Percentiles rank a stretch among this genome's conserved stretches.
Conservation (phyloP, 2,888 invertebrate species). For the Papilio demoleus region DNA sequence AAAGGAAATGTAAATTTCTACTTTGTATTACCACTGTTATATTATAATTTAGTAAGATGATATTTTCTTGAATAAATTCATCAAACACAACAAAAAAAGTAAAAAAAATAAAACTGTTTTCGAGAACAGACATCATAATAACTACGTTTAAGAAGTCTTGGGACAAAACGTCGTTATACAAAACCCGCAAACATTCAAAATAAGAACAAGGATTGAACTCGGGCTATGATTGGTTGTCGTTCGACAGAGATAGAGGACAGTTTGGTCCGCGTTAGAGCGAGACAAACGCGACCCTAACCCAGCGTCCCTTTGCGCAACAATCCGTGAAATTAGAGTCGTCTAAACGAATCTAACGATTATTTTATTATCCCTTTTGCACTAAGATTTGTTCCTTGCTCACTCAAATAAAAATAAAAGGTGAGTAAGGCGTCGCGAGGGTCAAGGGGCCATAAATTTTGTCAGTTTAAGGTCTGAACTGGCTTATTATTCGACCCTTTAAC, state of each 20-base stretch:
- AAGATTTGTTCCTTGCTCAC: conserved; percentile 84
- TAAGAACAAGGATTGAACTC: conserved; percentile 60
- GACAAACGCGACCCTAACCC: conserved; percentile 62
- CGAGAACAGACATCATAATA: conserved; percentile 16
- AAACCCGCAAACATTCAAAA: conserved; percentile 73
- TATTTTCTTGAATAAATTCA: too few species aligned
- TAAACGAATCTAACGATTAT: conserved; percentile 84
- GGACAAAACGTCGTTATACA: conserved; percentile 55
- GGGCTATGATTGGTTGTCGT: conserved; percentile 66
- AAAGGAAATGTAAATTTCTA: too few species aligned
- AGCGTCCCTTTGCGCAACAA: conserved; percentile 79
- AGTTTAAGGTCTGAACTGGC: conserved; percentile 75
- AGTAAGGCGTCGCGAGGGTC: conserved; percentile 79
- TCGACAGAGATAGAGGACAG: conserved; percentile 54
- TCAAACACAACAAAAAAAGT: too few species aligned
- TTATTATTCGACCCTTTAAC: conserved; percentile 78
- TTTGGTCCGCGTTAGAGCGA: conserved; percentile 50
- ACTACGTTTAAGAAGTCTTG: conserved; percentile 37
- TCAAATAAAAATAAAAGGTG: conserved; percentile 84
- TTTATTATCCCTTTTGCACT: conserved; percentile 83
- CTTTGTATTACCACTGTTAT: too few species aligned
- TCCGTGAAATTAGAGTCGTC: conserved; percentile 83
- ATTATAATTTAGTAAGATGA: too few species aligned
- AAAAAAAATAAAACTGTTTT: too few species aligned
- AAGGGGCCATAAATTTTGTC: conserved; percentile 75